Base-by-base conservation (phyloP, 2,797 vertebrate genomes). In the Triplophysa yarkandensis region DNA sequence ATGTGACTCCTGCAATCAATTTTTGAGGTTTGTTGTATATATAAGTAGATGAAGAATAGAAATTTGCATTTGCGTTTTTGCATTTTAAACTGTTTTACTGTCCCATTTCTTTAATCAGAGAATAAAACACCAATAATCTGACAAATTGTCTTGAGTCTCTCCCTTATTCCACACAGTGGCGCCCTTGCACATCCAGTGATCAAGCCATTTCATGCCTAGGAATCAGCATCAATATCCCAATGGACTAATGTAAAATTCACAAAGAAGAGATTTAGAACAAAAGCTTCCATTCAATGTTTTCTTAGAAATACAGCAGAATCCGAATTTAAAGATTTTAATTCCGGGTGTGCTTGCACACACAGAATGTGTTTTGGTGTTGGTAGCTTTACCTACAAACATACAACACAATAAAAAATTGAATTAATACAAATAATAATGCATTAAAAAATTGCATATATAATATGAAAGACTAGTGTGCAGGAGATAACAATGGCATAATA, bases 81-180 rank as follows among this genome's bases (percentile, higher is more conserved):
- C 34, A 36, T 36, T 36, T 32, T 43, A 39, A 17, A n/a, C 50
- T 19, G 16, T 50, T 52, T 71, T 23, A 54, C 54, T 65, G 71
- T 32, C 17, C 27, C 30, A 3, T 54, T 57, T 3, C 63, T 17
- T 74, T 57, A 4, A 34, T 65, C 71, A 25, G 44, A 32, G 28
- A 74, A 74, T 46, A 46, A 74, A 74, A 34, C 41, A 66, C 54
- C 10, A 16, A 23, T 57, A 57, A 44, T 64, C 46, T 55, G 36
- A 64, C 34, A 14, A 8, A 28, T 64, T 41, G 41, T 43, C 17
- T 30, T 10, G 19, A n/a, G 21, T 61, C 34, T 61, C 10, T 17
- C 6, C 14, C 6, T 3, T 21, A 28, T 52, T 62, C 69, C 69
- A 52, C 44, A 28, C 50, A 23, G 34, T 4, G 9, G 44, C 25